Conservation (phyloP, 2,797 vertebrate species). For the Falco cherrug region DNA sequence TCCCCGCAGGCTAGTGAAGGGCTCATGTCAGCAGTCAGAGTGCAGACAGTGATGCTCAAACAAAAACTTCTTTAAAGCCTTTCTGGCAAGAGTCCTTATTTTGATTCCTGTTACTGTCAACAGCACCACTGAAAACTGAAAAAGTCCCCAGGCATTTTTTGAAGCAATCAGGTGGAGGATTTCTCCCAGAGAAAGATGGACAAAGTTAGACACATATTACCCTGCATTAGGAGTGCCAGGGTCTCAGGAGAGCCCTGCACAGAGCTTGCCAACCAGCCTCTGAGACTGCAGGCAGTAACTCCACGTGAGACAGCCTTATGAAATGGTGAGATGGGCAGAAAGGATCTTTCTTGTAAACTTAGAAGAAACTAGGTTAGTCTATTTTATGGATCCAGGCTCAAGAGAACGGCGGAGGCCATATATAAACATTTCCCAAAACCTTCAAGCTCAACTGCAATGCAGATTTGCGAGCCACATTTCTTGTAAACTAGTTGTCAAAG, state of each 20-base stretch:
- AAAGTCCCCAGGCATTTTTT: slow-evolving; percentile 19
- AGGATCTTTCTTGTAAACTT: not conserved
- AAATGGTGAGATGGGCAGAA: not conserved
- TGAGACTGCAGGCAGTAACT: not conserved
- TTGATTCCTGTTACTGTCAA: slow-evolving; percentile 41
- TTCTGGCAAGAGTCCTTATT: not conserved
- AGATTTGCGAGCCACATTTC: not conserved
- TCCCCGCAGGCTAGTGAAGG: not conserved
- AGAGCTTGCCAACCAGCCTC: not conserved
- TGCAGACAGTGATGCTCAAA: not conserved
- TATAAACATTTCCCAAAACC: not conserved
- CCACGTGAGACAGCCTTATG: not conserved
- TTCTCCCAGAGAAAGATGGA: slow-evolving; percentile 4
- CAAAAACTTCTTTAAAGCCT: slow-evolving; percentile 21
- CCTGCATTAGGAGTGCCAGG: not conserved
- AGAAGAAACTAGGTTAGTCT: not conserved
- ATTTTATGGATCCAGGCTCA: not conserved
- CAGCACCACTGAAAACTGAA: not conserved
- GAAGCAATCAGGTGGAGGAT: slow-evolving; percentile 21
- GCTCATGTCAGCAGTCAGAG: slow-evolving; percentile 2
- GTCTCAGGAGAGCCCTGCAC: not conserved
- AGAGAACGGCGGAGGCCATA: not conserved
- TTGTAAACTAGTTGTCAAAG: not conserved
- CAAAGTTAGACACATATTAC: not conserved
- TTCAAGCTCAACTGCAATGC: not conserved